Evolutionary conservation across 2,888 invertebrate genomes (phyloP).

Genomic region (Ischnus inquisitorius): DNA sequence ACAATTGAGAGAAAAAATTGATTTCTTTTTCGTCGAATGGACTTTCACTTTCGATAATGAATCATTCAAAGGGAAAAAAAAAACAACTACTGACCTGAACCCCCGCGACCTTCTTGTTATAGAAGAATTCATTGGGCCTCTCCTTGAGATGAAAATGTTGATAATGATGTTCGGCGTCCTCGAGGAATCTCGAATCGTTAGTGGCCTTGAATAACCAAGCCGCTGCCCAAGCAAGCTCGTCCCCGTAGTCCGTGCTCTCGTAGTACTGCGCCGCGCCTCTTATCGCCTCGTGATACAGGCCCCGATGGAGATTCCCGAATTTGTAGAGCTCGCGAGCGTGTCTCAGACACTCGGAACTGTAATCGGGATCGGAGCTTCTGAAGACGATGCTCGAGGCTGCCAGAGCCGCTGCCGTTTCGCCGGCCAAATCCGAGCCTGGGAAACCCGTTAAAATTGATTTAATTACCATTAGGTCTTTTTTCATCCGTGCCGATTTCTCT

Average conservation of each 20-base stretch:
- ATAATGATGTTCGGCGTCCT: conserved; percentile 86
- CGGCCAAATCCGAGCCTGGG: conserved; percentile 88
- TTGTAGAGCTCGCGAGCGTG: conserved; percentile 86
- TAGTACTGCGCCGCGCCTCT: conserved; percentile 86
- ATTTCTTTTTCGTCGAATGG: background rate
- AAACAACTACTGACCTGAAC: conserved; percentile 85
- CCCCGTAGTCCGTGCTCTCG: conserved; percentile 87
- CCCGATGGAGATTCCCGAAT: conserved; percentile 86
- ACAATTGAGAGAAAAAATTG: no score
- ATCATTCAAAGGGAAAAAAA: background rate
- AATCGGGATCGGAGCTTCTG: conserved; percentile 83
- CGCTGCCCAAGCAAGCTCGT: conserved; percentile 88
- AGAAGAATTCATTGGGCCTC: conserved; percentile 86
- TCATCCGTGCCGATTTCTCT: background rate
- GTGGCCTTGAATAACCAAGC: conserved; percentile 87
- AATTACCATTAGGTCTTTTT: background rate
- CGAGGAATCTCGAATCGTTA: conserved; percentile 85
- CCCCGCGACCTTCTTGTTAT: conserved; percentile 87
- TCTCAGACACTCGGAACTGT: conserved; percentile 84
- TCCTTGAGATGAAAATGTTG: conserved; percentile 85
- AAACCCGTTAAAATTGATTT: conserved; percentile 7
- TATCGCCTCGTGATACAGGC: conserved; percentile 86
- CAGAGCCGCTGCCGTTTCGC: conserved; percentile 88
- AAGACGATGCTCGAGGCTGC: conserved; percentile 87
- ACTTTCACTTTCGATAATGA: background rate